These are phyloP conservation scores for Redunca redunca DNA, from an alignment of 2,113 vertebrate species.

Conservation along the genomic window DNA sequence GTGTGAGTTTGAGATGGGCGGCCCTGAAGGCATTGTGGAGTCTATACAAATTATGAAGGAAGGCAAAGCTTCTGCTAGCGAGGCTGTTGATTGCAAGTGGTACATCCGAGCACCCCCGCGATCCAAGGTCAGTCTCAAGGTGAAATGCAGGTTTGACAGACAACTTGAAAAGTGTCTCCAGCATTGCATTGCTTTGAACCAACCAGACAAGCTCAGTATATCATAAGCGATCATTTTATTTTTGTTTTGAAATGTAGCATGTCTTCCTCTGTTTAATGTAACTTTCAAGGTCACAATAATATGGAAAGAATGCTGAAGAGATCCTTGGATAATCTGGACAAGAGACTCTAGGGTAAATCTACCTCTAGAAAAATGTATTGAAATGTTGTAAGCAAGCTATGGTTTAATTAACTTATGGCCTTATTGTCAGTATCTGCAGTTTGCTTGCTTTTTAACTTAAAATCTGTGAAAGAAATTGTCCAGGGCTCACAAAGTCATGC, in stretches of 20 bases:
- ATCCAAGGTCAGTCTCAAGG: slow-evolving; percentile 92
- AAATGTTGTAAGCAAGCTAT: neutral
- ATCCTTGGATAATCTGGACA: slow-evolving; percentile 1
- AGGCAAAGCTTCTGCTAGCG: slow-evolving; percentile 91
- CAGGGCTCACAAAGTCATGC: neutral
- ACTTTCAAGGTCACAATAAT: neutral
- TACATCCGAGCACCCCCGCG: slow-evolving; percentile 95
- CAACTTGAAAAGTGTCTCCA: slow-evolving; percentile 46
- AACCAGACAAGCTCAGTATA: neutral
- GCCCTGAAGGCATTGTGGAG: slow-evolving; percentile 98
- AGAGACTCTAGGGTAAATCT: slow-evolving; percentile 32
- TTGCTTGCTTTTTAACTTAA: neutral
- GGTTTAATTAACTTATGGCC: neutral
- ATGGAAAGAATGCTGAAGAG: neutral
- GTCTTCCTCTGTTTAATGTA: slow-evolving; percentile 23
- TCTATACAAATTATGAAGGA: slow-evolving; percentile 96
- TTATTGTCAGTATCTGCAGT: neutral
- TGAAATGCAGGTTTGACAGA: slow-evolving; percentile 52
- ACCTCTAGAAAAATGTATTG: neutral
- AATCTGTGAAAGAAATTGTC: neutral
- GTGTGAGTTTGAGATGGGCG: slow-evolving; percentile 98
- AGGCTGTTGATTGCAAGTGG: slow-evolving; percentile 99
- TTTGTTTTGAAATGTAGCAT: slow-evolving; percentile 31
- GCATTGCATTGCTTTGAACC: slow-evolving; percentile 24
- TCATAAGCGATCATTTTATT: slow-evolving; percentile 37